Evolutionary conservation across 2,797 vertebrate genomes (phyloP).

Genomic region (Phalloptychus januarius): DNA sequence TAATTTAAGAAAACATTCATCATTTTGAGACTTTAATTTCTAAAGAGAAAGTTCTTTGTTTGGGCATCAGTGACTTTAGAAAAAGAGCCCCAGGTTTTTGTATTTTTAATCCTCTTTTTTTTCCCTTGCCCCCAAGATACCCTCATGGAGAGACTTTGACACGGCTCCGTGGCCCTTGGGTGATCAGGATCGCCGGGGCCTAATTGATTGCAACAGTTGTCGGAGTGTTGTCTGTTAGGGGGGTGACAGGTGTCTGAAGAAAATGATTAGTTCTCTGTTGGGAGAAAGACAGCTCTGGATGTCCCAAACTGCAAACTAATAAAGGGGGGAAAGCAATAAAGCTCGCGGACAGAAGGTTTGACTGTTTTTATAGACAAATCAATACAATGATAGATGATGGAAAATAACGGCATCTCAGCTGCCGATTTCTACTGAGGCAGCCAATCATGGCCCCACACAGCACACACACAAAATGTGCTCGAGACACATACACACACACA

Average conservation of each 20-base stretch:
- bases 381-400: constrained; percentile 83
- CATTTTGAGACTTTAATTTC: neutral
- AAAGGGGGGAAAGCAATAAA: constrained; percentile 81
- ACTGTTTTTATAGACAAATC: constrained; percentile 83
- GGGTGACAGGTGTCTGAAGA: constrained; percentile 75
- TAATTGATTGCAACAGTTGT: constrained; percentile 79
- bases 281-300: constrained; percentile 74
- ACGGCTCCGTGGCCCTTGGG: constrained; percentile 31
- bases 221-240: constrained; percentile 76
- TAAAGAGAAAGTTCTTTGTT: neutral
- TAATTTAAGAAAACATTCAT: neutral
- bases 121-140: neutral
- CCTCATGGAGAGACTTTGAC: constrained; percentile 20
- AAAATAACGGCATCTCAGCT: constrained; percentile 76
- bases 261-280: constrained; percentile 78
- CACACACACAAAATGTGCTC: neutral
- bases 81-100: neutral
- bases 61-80: neutral
- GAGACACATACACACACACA: neutral
- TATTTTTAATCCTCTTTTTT: neutral
- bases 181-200: constrained; percentile 47
- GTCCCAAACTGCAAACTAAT: constrained; percentile 82
- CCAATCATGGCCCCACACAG: constrained; percentile 46
- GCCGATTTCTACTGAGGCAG: constrained; percentile 72
- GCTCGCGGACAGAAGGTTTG: constrained; percentile 78